phyloP scores from a whole-genome alignment of 2,888 invertebrate genomes.

The Erebia aethiops region DNA sequence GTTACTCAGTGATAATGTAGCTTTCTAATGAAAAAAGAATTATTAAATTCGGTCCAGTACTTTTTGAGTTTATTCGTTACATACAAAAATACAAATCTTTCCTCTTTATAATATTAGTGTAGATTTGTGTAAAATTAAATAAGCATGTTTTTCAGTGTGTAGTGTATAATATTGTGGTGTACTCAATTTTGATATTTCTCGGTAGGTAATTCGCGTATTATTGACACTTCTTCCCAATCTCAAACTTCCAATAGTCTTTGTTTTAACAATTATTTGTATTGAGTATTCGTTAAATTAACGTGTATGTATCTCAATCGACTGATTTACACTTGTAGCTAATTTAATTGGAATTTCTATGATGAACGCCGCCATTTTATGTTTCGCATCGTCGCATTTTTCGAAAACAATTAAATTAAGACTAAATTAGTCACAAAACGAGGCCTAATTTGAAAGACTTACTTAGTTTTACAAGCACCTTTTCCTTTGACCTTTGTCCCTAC shows the following conservation, averaged over 20 bases:
- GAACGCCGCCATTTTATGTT: conserved; percentile 16
- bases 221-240: background rate
- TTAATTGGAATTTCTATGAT: conserved; percentile 22
- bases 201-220: too few relatives aligned
- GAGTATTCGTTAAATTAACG: conserved; percentile 2
- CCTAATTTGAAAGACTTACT: background rate
- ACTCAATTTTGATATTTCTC: background rate
- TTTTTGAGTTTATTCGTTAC: too few relatives aligned
- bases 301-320: conserved; percentile 27
- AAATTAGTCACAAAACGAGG: background rate
- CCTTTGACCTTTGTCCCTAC: background rate
- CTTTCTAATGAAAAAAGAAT: too few relatives aligned
- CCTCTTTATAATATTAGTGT: too few relatives aligned
- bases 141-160: background rate
- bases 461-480: background rate
- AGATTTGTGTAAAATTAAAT: too few relatives aligned
- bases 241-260: background rate
- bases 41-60: too few relatives aligned
- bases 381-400: too few relatives aligned
- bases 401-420: background rate
- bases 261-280: conserved; percentile 22
- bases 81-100: too few relatives aligned
- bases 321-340: conserved; percentile 32
- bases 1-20: too few relatives aligned
- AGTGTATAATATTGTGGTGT: background rate